These are phyloP conservation scores for Nymphalis polychloros DNA, from an alignment of 2,888 invertebrate genomes.

Conservation along the genomic window DNA sequence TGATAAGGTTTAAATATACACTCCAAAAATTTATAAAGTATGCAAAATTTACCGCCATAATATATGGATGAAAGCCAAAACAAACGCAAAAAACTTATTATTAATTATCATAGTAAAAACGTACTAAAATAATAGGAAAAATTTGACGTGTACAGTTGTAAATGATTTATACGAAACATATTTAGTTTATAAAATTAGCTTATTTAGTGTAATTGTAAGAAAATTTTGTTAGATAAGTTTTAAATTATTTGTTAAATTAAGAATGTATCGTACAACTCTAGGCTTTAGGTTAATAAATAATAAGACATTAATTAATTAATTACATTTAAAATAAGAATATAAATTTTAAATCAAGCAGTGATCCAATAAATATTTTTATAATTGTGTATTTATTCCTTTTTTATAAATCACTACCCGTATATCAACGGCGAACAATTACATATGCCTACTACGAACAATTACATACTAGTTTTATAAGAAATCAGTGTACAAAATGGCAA, in stretches of 20 bases:
- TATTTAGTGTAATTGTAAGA: neutral
- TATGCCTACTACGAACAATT: too few relatives aligned
- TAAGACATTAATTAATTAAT: neutral
- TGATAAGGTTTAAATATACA: too few relatives aligned
- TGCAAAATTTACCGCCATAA: too few relatives aligned
- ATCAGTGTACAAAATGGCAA: too few relatives aligned
- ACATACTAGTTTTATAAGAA: too few relatives aligned
- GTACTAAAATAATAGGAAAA: neutral
- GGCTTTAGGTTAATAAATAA: neutral
- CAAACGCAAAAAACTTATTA: neutral
- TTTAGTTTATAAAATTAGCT: neutral
- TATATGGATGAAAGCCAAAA: too few relatives aligned
- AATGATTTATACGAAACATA: neutral
- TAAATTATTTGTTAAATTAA: constrained; percentile 23
- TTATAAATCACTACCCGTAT: neutral
- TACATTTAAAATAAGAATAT: neutral
- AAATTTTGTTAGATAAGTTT: constrained; percentile 4
- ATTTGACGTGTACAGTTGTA: neutral
- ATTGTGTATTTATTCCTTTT: constrained; percentile 3
- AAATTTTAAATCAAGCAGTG: constrained; percentile 15
- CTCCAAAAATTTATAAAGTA: too few relatives aligned
- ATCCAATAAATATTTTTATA: constrained; percentile 23
- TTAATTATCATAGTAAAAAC: neutral
- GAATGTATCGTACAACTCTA: constrained; percentile 12
- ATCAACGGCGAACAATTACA: neutral